Base-by-base conservation (phyloP, 1,140 invertebrate species). In the Eriosoma lanigerum region DNA sequence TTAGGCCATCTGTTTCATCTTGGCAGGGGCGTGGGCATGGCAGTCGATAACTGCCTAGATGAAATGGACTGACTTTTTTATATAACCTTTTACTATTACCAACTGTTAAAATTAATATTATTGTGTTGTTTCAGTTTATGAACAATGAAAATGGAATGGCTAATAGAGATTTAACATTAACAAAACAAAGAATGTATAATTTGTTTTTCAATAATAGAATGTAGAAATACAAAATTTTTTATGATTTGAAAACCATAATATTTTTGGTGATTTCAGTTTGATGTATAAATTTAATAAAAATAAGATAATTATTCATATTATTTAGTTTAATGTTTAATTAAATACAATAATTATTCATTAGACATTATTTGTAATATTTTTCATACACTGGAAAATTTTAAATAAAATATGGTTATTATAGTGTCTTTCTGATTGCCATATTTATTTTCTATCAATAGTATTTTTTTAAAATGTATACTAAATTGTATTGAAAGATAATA, bases 121-220 rank as follows among this genome's bases (percentile, higher is more conserved):
- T 44, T 78, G 38, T 60, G 15, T 62, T 78, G 75, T 78, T 78
- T 78, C 75, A 78, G 75, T 78, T 62, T 60, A 48, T 78, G 75
- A 78, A 62, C 38, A 48, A 38, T 62, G 75, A 29, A 60, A 78
- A 78, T 78, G 73, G 75, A 44, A 60, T 48, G 60, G 19, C 56
- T 78, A 62, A 78, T 62, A 78, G 44, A 60, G 58, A 78, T 62
- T 78, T 62, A 17, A 62, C 56, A 44, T 48, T 62, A 62, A 62
- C 38, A 62, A 60, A 78, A 48, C 75, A 78, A 78, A 48, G 75
- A 60, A 78, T 78, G 75, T 78, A 78, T 12, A 58, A 78, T 78
- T 1, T 78, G n/a, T 78, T 26, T 48, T 78, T 60, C 24, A 62
- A 78, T 58, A 78, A 50, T 52, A 72, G 46, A 52, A 72, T 72